Percentiles rank a stretch among this genome's conserved stretches.
Conservation (phyloP, 2,113 vertebrate species). For the Rafetus swinhoei region DNA sequence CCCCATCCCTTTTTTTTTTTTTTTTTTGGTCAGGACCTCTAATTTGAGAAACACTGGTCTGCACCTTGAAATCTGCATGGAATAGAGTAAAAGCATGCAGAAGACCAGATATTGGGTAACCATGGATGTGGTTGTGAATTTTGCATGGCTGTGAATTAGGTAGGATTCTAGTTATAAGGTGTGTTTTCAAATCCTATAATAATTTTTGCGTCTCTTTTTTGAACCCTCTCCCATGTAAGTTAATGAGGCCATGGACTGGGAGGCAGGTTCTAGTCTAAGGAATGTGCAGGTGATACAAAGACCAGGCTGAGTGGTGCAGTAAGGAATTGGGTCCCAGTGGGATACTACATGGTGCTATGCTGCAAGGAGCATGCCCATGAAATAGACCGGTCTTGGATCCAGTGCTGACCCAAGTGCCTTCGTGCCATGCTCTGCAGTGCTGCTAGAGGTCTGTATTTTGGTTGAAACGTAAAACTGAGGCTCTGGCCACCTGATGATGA, state of each 20-base stretch:
- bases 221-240: not conserved
- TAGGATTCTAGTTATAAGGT: not conserved
- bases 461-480: not conserved
- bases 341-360: not conserved
- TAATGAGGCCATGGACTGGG: not conserved
- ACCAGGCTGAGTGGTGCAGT: not conserved
- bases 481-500: not conserved
- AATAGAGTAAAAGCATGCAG: too few relatives aligned
- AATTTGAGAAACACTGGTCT: too few relatives aligned
- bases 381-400: not conserved
- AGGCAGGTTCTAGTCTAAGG: not conserved
- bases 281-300: not conserved
- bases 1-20: too few relatives aligned
- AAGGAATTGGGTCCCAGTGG: not conserved
- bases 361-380: not conserved
- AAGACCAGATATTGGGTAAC: too few relatives aligned
- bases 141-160: too few relatives aligned
- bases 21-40: too few relatives aligned
- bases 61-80: too few relatives aligned
- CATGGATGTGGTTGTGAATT: too few relatives aligned
- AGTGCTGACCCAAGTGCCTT: not conserved
- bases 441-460: not conserved
- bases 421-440: not conserved
- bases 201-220: not conserved
- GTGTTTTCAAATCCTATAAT: not conserved